Percentiles rank a stretch among this genome's conserved stretches.
phyloP scores from a whole-genome alignment of 2,888 invertebrate genomes.

The Perizoma flavofasciatum region DNA sequence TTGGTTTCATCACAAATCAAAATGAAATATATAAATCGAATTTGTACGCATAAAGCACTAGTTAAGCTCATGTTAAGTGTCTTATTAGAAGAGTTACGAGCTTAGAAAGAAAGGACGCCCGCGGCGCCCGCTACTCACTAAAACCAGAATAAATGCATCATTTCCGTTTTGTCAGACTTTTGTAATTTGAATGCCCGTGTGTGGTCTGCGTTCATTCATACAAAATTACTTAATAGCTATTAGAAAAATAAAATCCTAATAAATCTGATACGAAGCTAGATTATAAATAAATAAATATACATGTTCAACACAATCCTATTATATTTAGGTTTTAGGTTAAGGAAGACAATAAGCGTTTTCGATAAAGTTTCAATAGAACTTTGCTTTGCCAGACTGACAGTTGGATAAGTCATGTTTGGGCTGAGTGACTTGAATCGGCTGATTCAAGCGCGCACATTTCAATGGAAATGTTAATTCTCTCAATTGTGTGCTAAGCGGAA shows the following conservation, averaged over 20 bases:
- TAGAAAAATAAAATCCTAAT: constrained; percentile 52
- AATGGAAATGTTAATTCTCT: constrained; percentile 76
- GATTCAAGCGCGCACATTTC: constrained; percentile 62
- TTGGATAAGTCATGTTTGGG: constrained; percentile 45
- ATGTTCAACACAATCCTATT: constrained; percentile 46
- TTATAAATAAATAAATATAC: constrained; percentile 48
- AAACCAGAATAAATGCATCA: constrained; percentile 72
- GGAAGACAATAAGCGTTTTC: no score
- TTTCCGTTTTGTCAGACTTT: constrained; percentile 77
- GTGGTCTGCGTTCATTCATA: constrained; percentile 69
- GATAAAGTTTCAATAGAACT: constrained; percentile 31
- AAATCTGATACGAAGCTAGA: constrained; percentile 56
- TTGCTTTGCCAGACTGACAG: constrained; percentile 35
- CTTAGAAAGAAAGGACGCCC: constrained; percentile 72
- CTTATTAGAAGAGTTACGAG: constrained; percentile 78
- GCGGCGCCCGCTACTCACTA: constrained; percentile 67
- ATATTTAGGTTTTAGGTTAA: constrained; percentile 21
- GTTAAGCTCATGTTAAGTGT: constrained; percentile 73
- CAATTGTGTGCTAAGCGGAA: constrained; percentile 77
- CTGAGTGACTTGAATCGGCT: constrained; percentile 55
- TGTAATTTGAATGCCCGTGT: constrained; percentile 75
- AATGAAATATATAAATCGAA: constrained; percentile 71
- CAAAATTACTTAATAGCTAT: constrained; percentile 64
- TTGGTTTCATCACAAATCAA: constrained; percentile 71
- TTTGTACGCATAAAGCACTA: constrained; percentile 70